Evolutionary conservation across 2,888 invertebrate species (phyloP), one percentile per base, ranked within the genome.

Genomic region (Drosophila histrio): DNA sequence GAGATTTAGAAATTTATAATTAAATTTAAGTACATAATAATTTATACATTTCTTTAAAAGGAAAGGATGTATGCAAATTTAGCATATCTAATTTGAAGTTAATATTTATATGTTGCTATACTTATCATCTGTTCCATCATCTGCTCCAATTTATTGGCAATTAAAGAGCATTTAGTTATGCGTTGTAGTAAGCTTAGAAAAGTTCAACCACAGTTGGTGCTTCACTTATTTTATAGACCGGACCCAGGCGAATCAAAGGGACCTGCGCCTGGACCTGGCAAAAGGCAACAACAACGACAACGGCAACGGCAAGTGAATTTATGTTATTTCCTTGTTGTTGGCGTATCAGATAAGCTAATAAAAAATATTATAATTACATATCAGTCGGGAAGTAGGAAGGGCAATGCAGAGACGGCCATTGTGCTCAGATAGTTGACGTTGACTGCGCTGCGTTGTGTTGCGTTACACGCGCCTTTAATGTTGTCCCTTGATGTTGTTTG

Each of bases 301-400:
- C 22, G 41, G 34, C 66, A 50, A 21, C 26, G 58, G 59, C 63
- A 61, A 58, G 58, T 66, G 71, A 90, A 91, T 91, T 90, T 90
- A 91, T 89, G 89, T 88, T 87, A 81, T 89, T 90, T 90, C 77
- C 79, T 86, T 87, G 83, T 86, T 85, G 68, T 82, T 88, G 82
- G 77, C 84, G 59, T 86, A 90, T 90, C 91, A 91, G 91, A 91
- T 91, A 90, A 91, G 90, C 89, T 89, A 90, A 90, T 90, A 90
- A 90, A 91, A 90, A 90, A 91, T 90, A 89, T 90, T 91, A 90
- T 91, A 91, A 91, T 91, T 91, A 91, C 88, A 82, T 87, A 84
- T 82, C 77, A 77, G 79, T 72, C 75, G 76, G 65, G 65, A 72
- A 36, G 30, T 22, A 36, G 30, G 41, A 30, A 30, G 30, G 34